Evolutionary conservation across 1,140 invertebrate genomes (phyloP).

Genomic region (Lepeophtheirus salmonis): DNA sequence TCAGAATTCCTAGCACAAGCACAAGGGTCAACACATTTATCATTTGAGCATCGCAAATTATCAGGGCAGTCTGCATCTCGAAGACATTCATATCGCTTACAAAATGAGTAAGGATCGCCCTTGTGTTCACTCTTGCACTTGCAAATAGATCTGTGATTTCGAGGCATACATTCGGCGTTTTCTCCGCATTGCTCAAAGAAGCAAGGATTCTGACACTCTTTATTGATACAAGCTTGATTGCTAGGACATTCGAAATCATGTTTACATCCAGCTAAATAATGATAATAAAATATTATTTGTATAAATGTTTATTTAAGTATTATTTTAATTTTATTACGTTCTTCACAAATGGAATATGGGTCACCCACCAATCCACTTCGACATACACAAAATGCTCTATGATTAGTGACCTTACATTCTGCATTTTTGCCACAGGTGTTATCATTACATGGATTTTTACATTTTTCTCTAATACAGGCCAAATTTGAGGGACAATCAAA

Average conservation of each 20-base stretch:
- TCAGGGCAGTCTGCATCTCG: constrained; percentile 25
- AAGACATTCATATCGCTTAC: constrained; percentile 22
- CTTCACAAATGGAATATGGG: constrained; percentile 32
- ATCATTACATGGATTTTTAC: constrained; percentile 47
- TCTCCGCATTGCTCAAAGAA: constrained; percentile 48
- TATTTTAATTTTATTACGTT: constrained; percentile 3
- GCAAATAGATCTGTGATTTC: constrained; percentile 50
- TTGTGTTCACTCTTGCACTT: constrained; percentile 44
- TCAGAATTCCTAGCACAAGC: constrained; percentile 56
- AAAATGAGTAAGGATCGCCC: constrained; percentile 27
- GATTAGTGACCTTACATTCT: constrained; percentile 43
- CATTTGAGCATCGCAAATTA: constrained; percentile 24
- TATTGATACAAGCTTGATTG: constrained; percentile 36
- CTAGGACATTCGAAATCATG: constrained; percentile 40
- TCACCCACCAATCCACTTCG: constrained; percentile 36
- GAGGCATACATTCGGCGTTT: constrained; percentile 49
- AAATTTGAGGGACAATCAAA: constrained; percentile 36
- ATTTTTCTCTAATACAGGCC: constrained; percentile 52
- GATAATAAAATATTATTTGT: neutral
- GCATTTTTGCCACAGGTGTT: constrained; percentile 70
- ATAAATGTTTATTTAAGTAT: neutral
- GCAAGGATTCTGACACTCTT: constrained; percentile 39
- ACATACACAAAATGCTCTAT: constrained; percentile 52
- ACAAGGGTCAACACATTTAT: constrained; percentile 24
- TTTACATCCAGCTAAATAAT: neutral